Percentiles rank a stretch among this genome's conserved stretches.
These are phyloP conservation scores for Alaudala cheleensis DNA, from an alignment of 2,113 vertebrate genomes.

Conservation along the genomic window DNA sequence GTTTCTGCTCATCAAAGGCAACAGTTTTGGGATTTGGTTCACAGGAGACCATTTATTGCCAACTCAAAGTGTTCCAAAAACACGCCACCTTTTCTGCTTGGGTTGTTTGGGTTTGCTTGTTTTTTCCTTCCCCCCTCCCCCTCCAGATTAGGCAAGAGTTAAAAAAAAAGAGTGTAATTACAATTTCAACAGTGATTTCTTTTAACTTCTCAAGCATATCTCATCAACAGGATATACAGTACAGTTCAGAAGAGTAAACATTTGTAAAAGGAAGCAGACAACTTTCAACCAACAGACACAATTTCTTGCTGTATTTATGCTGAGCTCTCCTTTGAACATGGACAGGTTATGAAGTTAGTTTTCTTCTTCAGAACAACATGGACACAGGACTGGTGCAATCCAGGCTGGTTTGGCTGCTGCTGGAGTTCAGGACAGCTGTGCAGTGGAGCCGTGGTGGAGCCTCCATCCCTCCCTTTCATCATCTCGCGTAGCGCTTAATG, in stretches of 20 bases:
- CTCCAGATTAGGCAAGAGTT: conserved; percentile 24
- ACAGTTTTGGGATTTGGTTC: conserved; percentile 35
- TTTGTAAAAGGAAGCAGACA: conserved; percentile 69
- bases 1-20: conserved; percentile 53
- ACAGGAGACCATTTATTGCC: conserved; percentile 55
- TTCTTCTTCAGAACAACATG: conserved; percentile 74
- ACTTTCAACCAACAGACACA: conserved; percentile 62
- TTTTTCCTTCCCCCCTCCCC: background rate
- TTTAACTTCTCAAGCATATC: conserved; percentile 37
- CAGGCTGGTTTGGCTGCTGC: conserved; percentile 53
- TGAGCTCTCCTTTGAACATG: conserved; percentile 54
- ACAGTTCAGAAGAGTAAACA: conserved; percentile 66
- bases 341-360: conserved; percentile 69
- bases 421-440: conserved; percentile 45
- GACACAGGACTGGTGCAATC: conserved; percentile 65
- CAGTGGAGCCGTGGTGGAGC: conserved; percentile 37
- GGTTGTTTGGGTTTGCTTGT: background rate
- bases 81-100: background rate
- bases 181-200: conserved; percentile 52
- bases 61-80: conserved; percentile 25
- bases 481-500: conserved; percentile 93
- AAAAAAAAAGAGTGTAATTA: conserved; percentile 32
- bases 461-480: conserved; percentile 74
- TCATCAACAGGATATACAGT: conserved; percentile 66
- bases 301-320: conserved; percentile 66